Conservation (phyloP, 2,888 invertebrate genomes). For the Drosophila buzzatii region DNA sequence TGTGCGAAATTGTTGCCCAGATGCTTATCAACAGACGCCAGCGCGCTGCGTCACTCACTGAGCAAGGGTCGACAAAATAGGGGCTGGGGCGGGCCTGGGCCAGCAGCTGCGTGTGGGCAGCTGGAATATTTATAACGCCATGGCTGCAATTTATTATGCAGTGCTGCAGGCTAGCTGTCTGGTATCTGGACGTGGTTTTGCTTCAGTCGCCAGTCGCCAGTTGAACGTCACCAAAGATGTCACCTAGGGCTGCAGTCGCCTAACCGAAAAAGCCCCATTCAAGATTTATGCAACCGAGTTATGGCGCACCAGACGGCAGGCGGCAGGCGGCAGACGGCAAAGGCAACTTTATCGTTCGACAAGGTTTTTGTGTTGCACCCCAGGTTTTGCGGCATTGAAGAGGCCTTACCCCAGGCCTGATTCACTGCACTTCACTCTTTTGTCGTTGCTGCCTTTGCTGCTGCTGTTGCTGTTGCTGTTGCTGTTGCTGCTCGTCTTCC, state of each 20-base stretch:
- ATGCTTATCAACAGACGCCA: slow-evolving; percentile 75
- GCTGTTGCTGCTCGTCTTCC: slow-evolving; percentile 11
- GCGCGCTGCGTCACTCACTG: slow-evolving; percentile 33
- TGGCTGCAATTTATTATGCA: slow-evolving; percentile 83
- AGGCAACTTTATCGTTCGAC: slow-evolving; percentile 69
- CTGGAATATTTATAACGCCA: slow-evolving; percentile 81
- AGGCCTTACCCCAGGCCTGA: slow-evolving; percentile 16
- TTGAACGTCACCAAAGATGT: slow-evolving; percentile 73
- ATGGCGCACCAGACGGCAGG: slow-evolving; percentile 63
- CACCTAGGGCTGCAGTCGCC: slow-evolving; percentile 65
- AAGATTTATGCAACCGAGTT: slow-evolving; percentile 81
- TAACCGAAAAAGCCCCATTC: slow-evolving; percentile 35
- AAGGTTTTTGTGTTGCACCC: slow-evolving; percentile 19
- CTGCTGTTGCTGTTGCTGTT: background rate
- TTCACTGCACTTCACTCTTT: slow-evolving; percentile 20
- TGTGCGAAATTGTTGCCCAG: slow-evolving; percentile 82
- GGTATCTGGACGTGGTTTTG: slow-evolving; percentile 30
- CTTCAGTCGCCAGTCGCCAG: slow-evolving; percentile 37
- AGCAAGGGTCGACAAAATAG: background rate
- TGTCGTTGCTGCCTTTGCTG: background rate
- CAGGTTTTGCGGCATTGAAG: slow-evolving; percentile 29
- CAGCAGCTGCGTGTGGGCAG: slow-evolving; percentile 24
- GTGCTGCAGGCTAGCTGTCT: slow-evolving; percentile 60
- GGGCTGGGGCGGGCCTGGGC: background rate
- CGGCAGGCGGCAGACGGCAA: background rate